Evolutionary conservation across 2,888 invertebrate species (phyloP).

Genomic region (Pristionchus exspectatus): DNA sequence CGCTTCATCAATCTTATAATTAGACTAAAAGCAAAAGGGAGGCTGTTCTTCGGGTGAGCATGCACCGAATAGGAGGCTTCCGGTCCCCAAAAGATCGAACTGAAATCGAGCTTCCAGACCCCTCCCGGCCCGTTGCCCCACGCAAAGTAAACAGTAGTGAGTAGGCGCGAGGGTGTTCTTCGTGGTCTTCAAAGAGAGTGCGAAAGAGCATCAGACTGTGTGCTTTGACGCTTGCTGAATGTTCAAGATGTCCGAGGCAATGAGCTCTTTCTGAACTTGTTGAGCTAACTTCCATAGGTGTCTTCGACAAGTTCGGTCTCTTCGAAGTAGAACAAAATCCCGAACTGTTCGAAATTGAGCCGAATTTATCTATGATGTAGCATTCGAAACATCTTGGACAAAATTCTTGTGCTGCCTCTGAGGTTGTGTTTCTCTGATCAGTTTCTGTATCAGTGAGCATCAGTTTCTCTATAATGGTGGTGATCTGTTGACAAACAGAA

Average conservation of each 20-base stretch:
- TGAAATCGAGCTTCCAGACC: not conserved
- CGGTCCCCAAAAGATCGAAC: not conserved
- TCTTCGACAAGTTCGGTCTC: not conserved
- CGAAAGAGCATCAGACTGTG: not conserved
- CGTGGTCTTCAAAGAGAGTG: not conserved
- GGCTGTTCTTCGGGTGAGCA: not conserved
- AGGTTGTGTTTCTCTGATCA: too few species aligned
- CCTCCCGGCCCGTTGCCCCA: not conserved
- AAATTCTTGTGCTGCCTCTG: too few species aligned
- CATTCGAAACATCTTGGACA: too few species aligned
- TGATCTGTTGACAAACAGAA: constrained; percentile 6
- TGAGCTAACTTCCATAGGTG: not conserved
- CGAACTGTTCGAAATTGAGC: too few species aligned
- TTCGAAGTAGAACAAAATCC: not conserved
- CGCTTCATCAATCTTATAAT: not conserved
- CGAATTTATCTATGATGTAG: too few species aligned
- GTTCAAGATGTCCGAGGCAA: not conserved
- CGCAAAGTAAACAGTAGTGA: not conserved
- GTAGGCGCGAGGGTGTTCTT: not conserved
- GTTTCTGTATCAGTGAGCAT: not conserved
- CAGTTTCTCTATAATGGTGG: not conserved
- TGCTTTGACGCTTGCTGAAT: not conserved
- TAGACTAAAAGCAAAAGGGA: not conserved
- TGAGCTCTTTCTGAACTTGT: not conserved
- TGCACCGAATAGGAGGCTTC: not conserved